These are phyloP conservation scores for Calidris pugnax DNA, from an alignment of 2,113 vertebrate species.

Conservation along the genomic window DNA sequence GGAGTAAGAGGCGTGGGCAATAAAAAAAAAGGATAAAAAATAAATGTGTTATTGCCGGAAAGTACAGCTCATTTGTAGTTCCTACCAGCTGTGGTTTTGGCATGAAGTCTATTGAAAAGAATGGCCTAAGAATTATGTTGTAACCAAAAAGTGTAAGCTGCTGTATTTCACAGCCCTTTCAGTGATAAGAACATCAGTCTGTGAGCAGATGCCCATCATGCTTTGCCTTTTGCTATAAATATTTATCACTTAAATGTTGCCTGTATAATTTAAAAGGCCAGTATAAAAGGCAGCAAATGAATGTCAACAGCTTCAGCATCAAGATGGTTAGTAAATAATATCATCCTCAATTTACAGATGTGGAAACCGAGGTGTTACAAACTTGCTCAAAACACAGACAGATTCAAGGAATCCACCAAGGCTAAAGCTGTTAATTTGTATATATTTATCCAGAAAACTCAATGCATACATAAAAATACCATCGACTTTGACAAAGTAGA, in stretches of 20 bases:
- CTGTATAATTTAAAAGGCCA: constrained; percentile 29
- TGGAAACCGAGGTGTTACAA: background rate
- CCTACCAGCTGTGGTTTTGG: background rate
- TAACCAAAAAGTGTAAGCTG: background rate
- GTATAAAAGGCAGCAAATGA: background rate
- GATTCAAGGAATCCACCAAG: background rate
- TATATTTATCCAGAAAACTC: background rate
- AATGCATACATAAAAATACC: background rate
- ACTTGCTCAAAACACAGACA: background rate
- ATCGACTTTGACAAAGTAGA: background rate
- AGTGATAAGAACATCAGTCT: background rate
- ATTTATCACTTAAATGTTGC: constrained; percentile 20
- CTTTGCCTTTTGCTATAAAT: constrained; percentile 6
- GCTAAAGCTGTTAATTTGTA: background rate
- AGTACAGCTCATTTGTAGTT: background rate
- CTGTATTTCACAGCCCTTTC: background rate
- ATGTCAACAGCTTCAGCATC: background rate
- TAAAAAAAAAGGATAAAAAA: background rate
- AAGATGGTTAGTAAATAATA: background rate
- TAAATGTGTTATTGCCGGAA: background rate
- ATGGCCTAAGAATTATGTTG: background rate
- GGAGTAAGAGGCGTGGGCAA: fast-evolving
- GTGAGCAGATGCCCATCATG: background rate
- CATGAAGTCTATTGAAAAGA: background rate
- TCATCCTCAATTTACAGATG: background rate